Conservation (phyloP, 2,113 vertebrate genomes). For the Phaethon lepturus region DNA sequence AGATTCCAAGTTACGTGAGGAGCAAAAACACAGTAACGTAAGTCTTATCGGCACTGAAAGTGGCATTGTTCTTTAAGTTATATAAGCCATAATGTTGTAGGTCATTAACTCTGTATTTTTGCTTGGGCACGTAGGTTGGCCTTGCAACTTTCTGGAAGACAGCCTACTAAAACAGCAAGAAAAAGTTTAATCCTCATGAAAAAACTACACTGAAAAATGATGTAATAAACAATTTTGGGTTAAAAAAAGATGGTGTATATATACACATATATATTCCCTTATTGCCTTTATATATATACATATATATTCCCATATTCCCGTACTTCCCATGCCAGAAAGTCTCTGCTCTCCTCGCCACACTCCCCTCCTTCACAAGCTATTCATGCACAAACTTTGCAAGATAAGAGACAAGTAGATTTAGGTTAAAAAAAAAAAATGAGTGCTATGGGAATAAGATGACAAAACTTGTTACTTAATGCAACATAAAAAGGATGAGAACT, state of each 20-base stretch:
- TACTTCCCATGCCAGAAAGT: background rate
- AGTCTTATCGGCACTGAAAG: background rate
- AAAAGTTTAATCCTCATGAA: background rate
- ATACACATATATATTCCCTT: too few species aligned
- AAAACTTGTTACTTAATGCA: constrained; percentile 29
- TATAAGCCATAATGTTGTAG: rapidly evolving
- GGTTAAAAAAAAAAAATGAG: constrained; percentile 12
- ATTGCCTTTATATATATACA: too few species aligned
- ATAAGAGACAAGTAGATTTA: constrained; percentile 26
- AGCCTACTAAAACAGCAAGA: background rate
- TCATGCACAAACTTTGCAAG: constrained; percentile 4
- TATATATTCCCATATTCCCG: background rate
- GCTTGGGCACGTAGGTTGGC: rapidly evolving
- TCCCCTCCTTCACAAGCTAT: background rate
- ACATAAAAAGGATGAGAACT: constrained; percentile 33
- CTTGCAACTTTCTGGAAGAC: background rate
- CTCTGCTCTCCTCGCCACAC: background rate
- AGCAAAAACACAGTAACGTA: background rate
- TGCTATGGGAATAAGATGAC: constrained; percentile 40
- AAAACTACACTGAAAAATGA: rapidly evolving
- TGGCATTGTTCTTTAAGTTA: background rate
- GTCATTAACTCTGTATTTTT: background rate
- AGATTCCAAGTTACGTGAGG: background rate
- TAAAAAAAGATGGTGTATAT: too few species aligned
- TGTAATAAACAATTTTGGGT: background rate